A percentile compares a stretch with the other conserved stretches of the same genome.
phyloP scores from a whole-genome alignment of 2,888 invertebrate species.

The Falcaria lacertinaria region DNA sequence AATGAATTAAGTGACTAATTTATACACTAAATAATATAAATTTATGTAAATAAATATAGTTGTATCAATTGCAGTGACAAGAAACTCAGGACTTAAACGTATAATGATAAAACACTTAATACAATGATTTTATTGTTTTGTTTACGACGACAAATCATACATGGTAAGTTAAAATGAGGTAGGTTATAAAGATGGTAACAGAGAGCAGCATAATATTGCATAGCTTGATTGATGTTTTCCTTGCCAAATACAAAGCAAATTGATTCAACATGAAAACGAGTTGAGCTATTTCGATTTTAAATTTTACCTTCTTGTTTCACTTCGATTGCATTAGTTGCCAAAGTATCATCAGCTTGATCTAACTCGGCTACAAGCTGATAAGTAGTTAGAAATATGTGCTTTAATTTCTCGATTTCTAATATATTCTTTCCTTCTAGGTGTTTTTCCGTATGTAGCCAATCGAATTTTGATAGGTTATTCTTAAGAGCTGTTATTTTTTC shows the following conservation, averaged over 20 bases:
- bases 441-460: constrained; percentile 40
- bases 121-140: neutral
- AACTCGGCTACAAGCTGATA: constrained; percentile 40
- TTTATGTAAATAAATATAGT: too few species aligned
- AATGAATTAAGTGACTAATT: too few species aligned
- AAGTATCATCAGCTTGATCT: constrained; percentile 21
- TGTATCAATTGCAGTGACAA: too few species aligned
- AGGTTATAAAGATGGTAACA: neutral
- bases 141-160: neutral
- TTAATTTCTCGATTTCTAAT: constrained; percentile 31
- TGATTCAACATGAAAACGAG: constrained; percentile 12
- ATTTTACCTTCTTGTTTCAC: constrained; percentile 30
- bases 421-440: constrained; percentile 26
- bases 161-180: neutral
- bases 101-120: neutral
- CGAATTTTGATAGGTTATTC: constrained; percentile 31
- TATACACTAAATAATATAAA: too few species aligned
- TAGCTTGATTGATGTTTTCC: too few species aligned
- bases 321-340: constrained; percentile 11
- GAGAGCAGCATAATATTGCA: neutral
- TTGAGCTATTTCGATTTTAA: constrained; percentile 13
- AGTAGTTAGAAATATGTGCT: constrained; percentile 29
- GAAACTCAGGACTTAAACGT: too few species aligned
- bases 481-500: constrained; percentile 25
- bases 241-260: constrained; percentile 25